Evolutionary conservation across 2,113 vertebrate genomes (phyloP).

Genomic region (Litocranius walleri): DNA sequence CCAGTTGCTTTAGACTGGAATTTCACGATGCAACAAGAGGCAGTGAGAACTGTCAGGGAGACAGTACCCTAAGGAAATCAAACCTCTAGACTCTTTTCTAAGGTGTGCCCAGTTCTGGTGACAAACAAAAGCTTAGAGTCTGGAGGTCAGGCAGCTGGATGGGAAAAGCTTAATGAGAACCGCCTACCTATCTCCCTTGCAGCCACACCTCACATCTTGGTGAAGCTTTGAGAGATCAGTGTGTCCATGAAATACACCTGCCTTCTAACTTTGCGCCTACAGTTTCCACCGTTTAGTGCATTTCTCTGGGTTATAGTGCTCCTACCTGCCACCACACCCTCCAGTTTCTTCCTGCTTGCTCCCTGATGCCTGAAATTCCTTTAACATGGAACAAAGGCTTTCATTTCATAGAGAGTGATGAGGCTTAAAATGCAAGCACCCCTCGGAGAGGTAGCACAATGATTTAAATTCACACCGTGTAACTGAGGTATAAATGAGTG

Average conservation of each 20-base stretch:
- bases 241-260: not conserved
- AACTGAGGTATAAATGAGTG: slow-evolving; percentile 28
- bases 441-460: slow-evolving; percentile 29
- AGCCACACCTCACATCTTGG: not conserved
- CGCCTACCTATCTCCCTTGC: not conserved
- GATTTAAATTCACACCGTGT: slow-evolving; percentile 55
- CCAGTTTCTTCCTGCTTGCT: not conserved
- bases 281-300: not conserved
- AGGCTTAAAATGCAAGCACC: slow-evolving; percentile 58
- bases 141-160: not conserved
- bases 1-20: not conserved
- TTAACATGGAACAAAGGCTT: slow-evolving; percentile 56
- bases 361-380: slow-evolving; percentile 26
- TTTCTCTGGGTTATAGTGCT: not conserved
- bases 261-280: not conserved
- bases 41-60: not conserved
- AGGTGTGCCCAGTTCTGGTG: not conserved
- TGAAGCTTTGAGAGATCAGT: not conserved
- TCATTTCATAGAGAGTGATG: slow-evolving; percentile 39
- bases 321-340: not conserved
- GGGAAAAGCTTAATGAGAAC: not conserved
- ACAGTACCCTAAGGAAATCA: not conserved
- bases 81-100: not conserved
- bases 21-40: not conserved
- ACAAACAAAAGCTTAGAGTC: not conserved